Evolutionary conservation across 53 echinoderm and acorn worm species (phyloP).

Genomic region (Echinarachnius parma): DNA sequence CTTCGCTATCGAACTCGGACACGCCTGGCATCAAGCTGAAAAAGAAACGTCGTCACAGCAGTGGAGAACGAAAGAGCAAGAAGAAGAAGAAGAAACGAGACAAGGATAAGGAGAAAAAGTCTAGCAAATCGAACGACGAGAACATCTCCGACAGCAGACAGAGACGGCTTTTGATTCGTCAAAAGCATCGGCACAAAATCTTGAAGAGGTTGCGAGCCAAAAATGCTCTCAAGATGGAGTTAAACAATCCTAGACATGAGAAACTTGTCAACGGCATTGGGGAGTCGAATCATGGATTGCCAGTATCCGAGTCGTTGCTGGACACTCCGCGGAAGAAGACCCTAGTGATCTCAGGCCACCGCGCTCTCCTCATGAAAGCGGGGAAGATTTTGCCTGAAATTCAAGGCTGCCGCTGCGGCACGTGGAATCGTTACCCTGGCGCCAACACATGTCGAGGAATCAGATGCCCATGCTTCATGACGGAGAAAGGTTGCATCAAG

Average conservation of each 20-base stretch:
- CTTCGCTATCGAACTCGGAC: slow-evolving; percentile 48
- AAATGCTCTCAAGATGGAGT: background rate
- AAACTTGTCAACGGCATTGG: slow-evolving; percentile 1
- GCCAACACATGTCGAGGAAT: slow-evolving; percentile 74
- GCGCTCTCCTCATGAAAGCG: slow-evolving; percentile 69
- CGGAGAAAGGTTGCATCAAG: slow-evolving; percentile 60
- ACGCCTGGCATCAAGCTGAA: slow-evolving; percentile 76
- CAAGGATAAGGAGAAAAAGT: slow-evolving; percentile 12
- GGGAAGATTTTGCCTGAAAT: slow-evolving; percentile 53
- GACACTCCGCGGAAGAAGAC: slow-evolving; percentile 27
- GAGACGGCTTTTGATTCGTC: too few species aligned
- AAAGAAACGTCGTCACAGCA: slow-evolving; percentile 48
- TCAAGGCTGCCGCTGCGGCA: slow-evolving; percentile 84
- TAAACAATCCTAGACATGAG: too few species aligned
- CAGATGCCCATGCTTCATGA: slow-evolving; percentile 85
- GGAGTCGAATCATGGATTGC: background rate
- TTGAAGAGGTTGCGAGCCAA: background rate
- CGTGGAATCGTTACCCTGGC: slow-evolving; percentile 50
- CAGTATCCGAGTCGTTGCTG: background rate
- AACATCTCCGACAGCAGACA: slow-evolving; percentile 12
- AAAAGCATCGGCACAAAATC: background rate
- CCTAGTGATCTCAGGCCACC: slow-evolving; percentile 75
- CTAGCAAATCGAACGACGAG: background rate
- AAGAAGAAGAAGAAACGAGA: slow-evolving; percentile 46
- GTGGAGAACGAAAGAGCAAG: slow-evolving; percentile 48